Evolutionary conservation across 2,797 vertebrate species (phyloP).

Genomic region (Syngnathus acus): DNA sequence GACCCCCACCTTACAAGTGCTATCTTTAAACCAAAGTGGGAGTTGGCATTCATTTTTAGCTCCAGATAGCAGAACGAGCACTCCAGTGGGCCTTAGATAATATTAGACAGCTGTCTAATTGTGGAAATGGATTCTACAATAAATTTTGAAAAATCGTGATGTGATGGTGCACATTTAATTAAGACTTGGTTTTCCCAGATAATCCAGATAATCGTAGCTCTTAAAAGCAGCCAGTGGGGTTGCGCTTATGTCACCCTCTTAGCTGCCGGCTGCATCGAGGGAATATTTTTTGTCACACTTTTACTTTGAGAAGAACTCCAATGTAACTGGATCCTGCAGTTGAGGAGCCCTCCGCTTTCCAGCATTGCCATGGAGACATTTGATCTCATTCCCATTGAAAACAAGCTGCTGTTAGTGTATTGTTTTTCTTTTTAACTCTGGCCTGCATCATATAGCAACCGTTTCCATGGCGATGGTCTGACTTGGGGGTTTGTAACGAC

Average conservation of each 20-base stretch:
- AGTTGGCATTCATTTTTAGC: conserved; percentile 52
- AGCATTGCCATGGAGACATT: conserved; percentile 41
- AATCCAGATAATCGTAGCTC: not conserved
- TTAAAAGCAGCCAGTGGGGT: not conserved
- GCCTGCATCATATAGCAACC: not conserved
- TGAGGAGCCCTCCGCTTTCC: conserved; percentile 34
- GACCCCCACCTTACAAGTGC: conserved; percentile 18
- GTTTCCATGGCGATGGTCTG: conserved; percentile 30
- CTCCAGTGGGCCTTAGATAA: conserved; percentile 8
- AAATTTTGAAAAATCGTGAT: not conserved
- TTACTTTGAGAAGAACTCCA: not conserved
- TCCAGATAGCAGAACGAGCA: conserved; percentile 46
- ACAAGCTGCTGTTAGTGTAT: conserved; percentile 7
- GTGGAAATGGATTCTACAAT: not conserved
- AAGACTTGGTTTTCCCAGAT: not conserved
- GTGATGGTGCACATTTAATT: not conserved
- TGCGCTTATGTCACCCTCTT: not conserved
- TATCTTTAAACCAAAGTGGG: conserved; percentile 60
- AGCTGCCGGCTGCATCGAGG: not conserved
- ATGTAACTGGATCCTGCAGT: conserved; percentile 13
- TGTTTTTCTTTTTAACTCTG: not conserved
- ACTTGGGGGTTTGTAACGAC: not conserved
- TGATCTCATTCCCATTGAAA: conserved; percentile 18
- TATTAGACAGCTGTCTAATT: not conserved
- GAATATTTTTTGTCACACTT: not conserved